Percentiles rank a stretch among this genome's conserved stretches.
Evolutionary conservation across 2,888 invertebrate genomes (phyloP).

Genomic region (Tetranychus truncatus): DNA sequence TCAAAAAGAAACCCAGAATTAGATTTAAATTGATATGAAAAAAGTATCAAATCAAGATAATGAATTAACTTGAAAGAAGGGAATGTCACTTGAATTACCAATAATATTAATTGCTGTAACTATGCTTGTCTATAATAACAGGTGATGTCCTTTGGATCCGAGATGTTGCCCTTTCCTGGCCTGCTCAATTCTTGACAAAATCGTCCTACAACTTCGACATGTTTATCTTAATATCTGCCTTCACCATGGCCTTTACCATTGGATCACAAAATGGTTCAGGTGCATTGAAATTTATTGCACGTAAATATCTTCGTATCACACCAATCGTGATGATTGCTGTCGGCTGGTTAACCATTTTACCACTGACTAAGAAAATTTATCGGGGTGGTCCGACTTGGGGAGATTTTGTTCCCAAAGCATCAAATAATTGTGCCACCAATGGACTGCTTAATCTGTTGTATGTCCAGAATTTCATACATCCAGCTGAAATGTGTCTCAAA

Average conservation of each 20-base stretch:
- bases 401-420: slow-evolving; percentile 19
- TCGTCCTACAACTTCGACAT: slow-evolving; percentile 19
- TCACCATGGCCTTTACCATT: slow-evolving; percentile 17
- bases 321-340: slow-evolving; percentile 13
- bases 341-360: slow-evolving; percentile 14
- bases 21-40: too few species aligned
- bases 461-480: slow-evolving; percentile 20
- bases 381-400: slow-evolving; percentile 19
- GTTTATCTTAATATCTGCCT: slow-evolving; percentile 21
- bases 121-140: slow-evolving; percentile 2
- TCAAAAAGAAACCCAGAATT: background rate
- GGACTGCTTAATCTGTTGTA: slow-evolving; percentile 20
- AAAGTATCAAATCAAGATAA: too few species aligned
- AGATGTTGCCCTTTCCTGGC: slow-evolving; percentile 17
- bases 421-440: slow-evolving; percentile 15
- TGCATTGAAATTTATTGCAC: background rate
- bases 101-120: background rate
- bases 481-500: slow-evolving; percentile 20
- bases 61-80: too few species aligned
- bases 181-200: slow-evolving; percentile 21
- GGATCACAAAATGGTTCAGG: background rate
- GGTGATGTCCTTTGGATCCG: slow-evolving; percentile 20
- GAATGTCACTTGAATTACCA: too few species aligned
- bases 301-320: slow-evolving; percentile 5
- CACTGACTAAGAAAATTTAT: slow-evolving; percentile 11